Evolutionary conservation across 2,888 invertebrate species (phyloP).

Genomic region (Apotomis capreana): DNA sequence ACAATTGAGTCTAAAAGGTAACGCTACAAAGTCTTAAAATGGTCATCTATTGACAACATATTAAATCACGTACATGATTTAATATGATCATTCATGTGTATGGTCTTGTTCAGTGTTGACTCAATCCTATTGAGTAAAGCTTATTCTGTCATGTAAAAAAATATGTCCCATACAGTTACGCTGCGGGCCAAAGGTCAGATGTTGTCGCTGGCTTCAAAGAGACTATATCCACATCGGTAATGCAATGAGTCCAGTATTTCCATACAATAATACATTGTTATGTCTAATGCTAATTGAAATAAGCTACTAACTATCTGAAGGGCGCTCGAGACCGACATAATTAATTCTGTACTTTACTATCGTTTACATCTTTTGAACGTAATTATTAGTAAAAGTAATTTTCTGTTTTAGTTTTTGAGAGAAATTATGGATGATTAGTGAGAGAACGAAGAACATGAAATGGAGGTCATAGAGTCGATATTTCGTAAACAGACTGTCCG

Average conservation of each 20-base stretch:
- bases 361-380: constrained; percentile 24
- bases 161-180: constrained; percentile 37
- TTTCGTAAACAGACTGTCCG: neutral
- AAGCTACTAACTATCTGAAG: constrained; percentile 57
- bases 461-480: neutral
- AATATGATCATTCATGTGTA: neutral
- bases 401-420: neutral
- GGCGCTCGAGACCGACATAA: constrained; percentile 45
- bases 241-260: constrained; percentile 75
- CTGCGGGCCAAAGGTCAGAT: constrained; percentile 64
- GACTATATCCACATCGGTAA: constrained; percentile 59
- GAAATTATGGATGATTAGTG: neutral
- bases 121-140: constrained; percentile 29
- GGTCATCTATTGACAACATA: neutral
- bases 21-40: neutral
- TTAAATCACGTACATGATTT: no score
- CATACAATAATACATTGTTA: constrained; percentile 79
- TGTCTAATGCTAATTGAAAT: constrained; percentile 72
- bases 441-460: neutral
- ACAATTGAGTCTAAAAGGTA: no score
- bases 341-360: constrained; percentile 36
- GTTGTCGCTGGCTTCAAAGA: constrained; percentile 61
- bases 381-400: constrained; percentile 1
- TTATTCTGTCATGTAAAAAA: constrained; percentile 37
- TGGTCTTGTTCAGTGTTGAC: constrained; percentile 25